Base-by-base conservation (phyloP, 1,140 invertebrate species). In the Geopemphigus sp. region DNA sequence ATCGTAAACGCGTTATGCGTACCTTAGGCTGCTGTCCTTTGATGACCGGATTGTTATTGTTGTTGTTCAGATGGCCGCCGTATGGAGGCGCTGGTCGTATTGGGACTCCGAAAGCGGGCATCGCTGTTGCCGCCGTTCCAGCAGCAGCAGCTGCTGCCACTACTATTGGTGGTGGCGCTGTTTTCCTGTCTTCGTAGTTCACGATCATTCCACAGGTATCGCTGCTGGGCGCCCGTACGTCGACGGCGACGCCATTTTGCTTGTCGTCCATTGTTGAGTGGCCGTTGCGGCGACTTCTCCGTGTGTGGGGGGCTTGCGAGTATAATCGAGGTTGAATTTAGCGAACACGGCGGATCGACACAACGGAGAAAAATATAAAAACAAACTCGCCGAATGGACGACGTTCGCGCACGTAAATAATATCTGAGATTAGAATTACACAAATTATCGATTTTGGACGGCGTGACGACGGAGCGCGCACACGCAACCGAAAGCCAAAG, bases 241-340 rank as follows among this genome's bases (percentile, higher is more conserved):
- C 26, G 72, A 39, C 73, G 32, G n/a, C 73, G 53, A 10, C 72
- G 74, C 74, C 74, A 78, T 78, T 78, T 63, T 78, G 74, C 15
- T 61, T 24, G 24, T 78, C 74, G 22, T 78, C 74, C 74, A 78
- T 78, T 50, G 74, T 78, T 78, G 19, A 59, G 72, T 59, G 39
- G 73, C 22, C 15, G 73, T 61, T 45, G 26, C 26, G 11, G n/a
- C 39, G 26, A 12, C 29, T 4, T 5, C 32, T 19, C 17, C n/a
- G 64, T 66, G 39, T 45, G 32, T 17, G 32, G 12, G 11, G 2
- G 29, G 29, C 26, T 19, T 24, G 59, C 26, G 59, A 39, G 32
- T 39, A 4, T 39, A 39, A 3, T 39, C 32, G 32, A 39, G 29
- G 17, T 32, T 17, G 61, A 11, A n/a, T 50, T 14, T 50, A 14